Base-by-base conservation (phyloP, 1,140 invertebrate genomes). In the Oedothorax gibbosus region DNA sequence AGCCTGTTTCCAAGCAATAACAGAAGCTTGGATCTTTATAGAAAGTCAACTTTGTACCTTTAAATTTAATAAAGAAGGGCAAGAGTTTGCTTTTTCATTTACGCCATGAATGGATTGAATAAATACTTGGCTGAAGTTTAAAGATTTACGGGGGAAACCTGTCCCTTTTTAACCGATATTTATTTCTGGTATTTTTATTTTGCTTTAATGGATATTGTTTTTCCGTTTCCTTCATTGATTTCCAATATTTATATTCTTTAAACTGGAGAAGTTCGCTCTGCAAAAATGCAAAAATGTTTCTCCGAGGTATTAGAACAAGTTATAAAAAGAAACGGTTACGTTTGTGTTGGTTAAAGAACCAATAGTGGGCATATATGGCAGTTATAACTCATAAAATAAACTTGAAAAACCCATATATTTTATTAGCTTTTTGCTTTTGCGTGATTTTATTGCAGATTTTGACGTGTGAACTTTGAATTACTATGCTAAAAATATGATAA, bases 21-120 rank as follows among this genome's bases (percentile, higher is more conserved):
- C 81, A 84, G 62, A 71, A 65, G 81, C 75, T 84, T n/a, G 81
- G 72, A 84, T 84, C 81, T 84, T 84, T 84, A 84, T 84, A 75
- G 81, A 84, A 84, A 84, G 81, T 76, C 81, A 84, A 84, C 81
- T 84, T 62, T 84, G 81, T 84, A 75, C 71, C 57, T 73, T 66
- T 51, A 84, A 84, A 84, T 84, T 84, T 84, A 84, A 84, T 84
- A 84, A 84, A 84, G 81, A 84, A 76, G 72, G 79, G 66, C 66
- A 65, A 66, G 53, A 56, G 81, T 84, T 84, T 76, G 81, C 81
- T 72, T 84, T 84, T 84, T 84, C 81, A 84, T 84, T 84, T 84
- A 84, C 81, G 81, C 71, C 68, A 84, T 75, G 81, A 84, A 84
- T 84, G 81, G 72, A 84, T 84, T 84, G 81, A 53, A 84, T 84